Evolutionary conservation across 2,113 vertebrate genomes (phyloP), one percentile per base, ranked within the genome.

Genomic region (Panthera uncia): DNA sequence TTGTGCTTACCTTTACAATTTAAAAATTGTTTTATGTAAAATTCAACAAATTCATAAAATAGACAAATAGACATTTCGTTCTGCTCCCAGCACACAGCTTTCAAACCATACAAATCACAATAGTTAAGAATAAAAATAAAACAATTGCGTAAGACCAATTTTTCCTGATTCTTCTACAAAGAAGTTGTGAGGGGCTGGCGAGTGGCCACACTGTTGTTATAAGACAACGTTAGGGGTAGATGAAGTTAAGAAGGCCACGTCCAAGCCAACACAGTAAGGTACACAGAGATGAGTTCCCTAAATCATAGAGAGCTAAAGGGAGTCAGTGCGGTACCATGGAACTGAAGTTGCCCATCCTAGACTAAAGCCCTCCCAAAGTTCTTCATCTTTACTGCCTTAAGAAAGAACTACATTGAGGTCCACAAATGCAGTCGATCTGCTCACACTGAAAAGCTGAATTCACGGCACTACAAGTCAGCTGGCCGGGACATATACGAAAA

Each of bases 1-100:
- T 66, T 97, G 36, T 93, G 68, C 16, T 96, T 97, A 96, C 69
- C 25, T 95, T 94, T 95, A 84, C 29, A 74, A 92, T 85, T 86
- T 36, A 55, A 96, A 89, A 29, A 48, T 52, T 45, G 3, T 82
- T 92, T 90, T 73, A 65, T 38, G 4, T 87, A 78, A 93, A 94
- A 91, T 29, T 19, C 76, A 95, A 96, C 66, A 96, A 82, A 90
- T 41, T 66, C 7, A 76, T 21, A 96, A 94, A 96, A 87, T 18
- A 95, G 71, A 52, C 38, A 82, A 69, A 89, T 1, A 81, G 31
- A 52, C 38, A 89, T 65, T 66, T 87, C 38, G 29, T 4, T 93
- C 78, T 86, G 36, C 21, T 82, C 89, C 29, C 0, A 86, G 80
- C 87, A 79, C 5, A 95, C 73, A 82, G 57, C 19, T 94, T 95